Evolutionary conservation across 1,140 invertebrate species (phyloP), one percentile per base, ranked within the genome.

Genomic region (Glomeris maerens): DNA sequence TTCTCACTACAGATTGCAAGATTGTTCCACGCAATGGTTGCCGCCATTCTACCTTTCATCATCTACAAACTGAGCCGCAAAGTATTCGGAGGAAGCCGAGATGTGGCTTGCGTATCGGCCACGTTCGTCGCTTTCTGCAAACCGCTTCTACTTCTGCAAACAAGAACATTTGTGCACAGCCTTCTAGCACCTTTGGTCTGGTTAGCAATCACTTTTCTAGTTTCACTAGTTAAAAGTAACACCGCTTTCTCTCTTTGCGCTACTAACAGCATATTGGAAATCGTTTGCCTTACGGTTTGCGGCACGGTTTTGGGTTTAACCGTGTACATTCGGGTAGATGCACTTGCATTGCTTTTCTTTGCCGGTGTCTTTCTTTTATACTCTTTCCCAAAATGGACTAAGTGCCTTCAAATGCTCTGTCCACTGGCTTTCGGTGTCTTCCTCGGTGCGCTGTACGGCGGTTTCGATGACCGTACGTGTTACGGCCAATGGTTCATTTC

Each of bases 131-230:
- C 60, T 1, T 54, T 53, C 39, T 63, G 61, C 7, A 47, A 57
- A 5, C 60, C 57, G 42, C 52, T 65, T 2, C 55, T 52, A 1
- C 56, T 64, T 4, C 51, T 64, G 14, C 62, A 60, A 5, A 62
- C 63, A 3, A 63, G 64, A 40, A 58, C 62, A 1, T 51, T 65
- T 3, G 51, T 63, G 4, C 60, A 62, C 49, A 62, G 62, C 36
- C 59, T 65, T 38, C 47, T 62, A 1, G 52, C 62, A 0, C 60
- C 64, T 10, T 52, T 62, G 44, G 17, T 63, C 3, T 60, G 65
- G 40, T 22, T 54, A 22, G 29, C 41, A 3, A 5, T 63, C 3
- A 45, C 56, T 17, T 13, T 54, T 13, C n/a, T 60, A 25, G 25
- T 45, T 26, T 23, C 10, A 13, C 10, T 13, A 36, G 10, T 13